Evolutionary conservation across 2,113 vertebrate species (phyloP), one percentile per base, ranked within the genome.

Genomic region (Furnarius figulus): DNA sequence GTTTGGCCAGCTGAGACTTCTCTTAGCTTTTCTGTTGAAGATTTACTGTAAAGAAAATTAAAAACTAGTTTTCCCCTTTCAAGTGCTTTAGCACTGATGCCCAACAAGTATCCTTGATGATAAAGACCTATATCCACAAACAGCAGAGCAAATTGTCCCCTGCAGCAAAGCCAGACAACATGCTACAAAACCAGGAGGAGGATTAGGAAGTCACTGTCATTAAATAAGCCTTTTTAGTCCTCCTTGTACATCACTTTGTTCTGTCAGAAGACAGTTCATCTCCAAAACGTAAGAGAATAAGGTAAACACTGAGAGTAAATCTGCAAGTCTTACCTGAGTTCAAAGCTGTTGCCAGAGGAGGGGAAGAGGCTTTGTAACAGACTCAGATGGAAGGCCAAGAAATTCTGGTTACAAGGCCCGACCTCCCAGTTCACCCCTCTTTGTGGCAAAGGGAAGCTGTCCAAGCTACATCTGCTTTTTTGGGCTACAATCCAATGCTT

Each of bases 401-500:
- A 90, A 77, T 74, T 68, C 70, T 3, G 17, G 86, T 85, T 87
- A 59, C 47, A 85, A 88, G 39, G 14, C 53, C 37, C 86, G 73
- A 93, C 55, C 82, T 90, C 47, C 40, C 47, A 88, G 53, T 67
- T 42, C 22, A 80, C 68, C 28, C 63, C n/a, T 63, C 13, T 7
- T 22, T 88, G 52, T 77, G 61, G 56, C 61, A 84, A 80, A 90
- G 61, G 59, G 56, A 87, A 95, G 15, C 76, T 75, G 65, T 84
- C 65, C 83, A 95, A 92, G 40, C 52, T 93, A 59, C 83, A 77
- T 61, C 68, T 81, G 76, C 53, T 77, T 88, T 88, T 94, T 90
- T 65, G 75, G 95, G 92, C 85, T 93, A 40, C 10, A 85, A 8
- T 83, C 90, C 95, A 96, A 44, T 49, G 55, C 66, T 66, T 76